Evolutionary conservation across 2,888 invertebrate species (phyloP), one percentile per base, ranked within the genome.

Genomic region (Acanthosepion pharaonis): DNA sequence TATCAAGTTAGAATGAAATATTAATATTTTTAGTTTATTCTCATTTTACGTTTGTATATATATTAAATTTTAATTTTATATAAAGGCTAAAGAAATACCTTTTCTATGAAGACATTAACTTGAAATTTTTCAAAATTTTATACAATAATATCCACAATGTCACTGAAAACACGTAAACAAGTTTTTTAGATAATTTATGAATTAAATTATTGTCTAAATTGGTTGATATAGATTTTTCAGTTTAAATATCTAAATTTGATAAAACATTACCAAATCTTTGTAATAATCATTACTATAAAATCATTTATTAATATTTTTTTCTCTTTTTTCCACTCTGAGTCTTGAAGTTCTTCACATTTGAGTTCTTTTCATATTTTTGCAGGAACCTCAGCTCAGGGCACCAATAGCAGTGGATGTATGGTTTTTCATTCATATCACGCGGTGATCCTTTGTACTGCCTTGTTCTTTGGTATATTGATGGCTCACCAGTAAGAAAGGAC

Each of bases 351-450:
- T 78, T 78, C 78, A 78, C 78, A 78, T 78, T 11, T 78, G n/a
- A 78, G n/a, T 93, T 49, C n/a, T 92, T 92, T 92, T 25, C 53
- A n/a, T 93, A n/a, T n/a, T 93, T 51, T 93, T 93, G 6, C 93
- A 93, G 93, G 93, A 93, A 93, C 93, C 93, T 93, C 93, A 93
- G n/a, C 53, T 93, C 93, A 93, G 93, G 93, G 93, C 53, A 93
- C 93, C n/a, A 53, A 93, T 28, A 53, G 93, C n/a, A 93, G 49
- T 53, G 53, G 93, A 48, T 93, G 93, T 93, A 93, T 53, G 49
- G 51, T 93, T 53, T 53, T 93, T n/a, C 93, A 93, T 53, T 53
- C 53, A 93, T 53, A 93, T 53, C 53, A 53, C 15, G 93, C 49
- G 28, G 49, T 53, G 93, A 53, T 93, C 53, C 93, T 93, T n/a